Percentiles rank a stretch among this genome's conserved stretches.
Conservation (phyloP, 1,140 invertebrate genomes). For the Neocloeon triangulifer region DNA sequence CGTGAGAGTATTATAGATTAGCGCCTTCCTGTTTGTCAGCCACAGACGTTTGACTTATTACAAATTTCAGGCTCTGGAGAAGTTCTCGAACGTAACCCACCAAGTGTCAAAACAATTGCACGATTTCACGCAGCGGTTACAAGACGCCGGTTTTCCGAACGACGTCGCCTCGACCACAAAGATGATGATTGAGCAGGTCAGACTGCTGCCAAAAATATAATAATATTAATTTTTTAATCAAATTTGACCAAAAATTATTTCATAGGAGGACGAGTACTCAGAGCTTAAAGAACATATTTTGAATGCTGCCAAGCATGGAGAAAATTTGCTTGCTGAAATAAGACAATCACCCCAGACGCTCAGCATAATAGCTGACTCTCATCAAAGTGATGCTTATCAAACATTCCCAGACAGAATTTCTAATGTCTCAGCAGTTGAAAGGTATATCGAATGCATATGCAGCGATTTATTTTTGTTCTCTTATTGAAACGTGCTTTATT, state of each 20-base stretch:
- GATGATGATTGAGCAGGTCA: constrained; percentile 38
- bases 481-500: no score
- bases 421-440: constrained; percentile 80
- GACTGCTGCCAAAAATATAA: no score
- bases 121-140: constrained; percentile 59
- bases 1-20: neutral
- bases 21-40: constrained; percentile 1
- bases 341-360: constrained; percentile 26
- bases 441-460: no score
- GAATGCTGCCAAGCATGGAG: constrained; percentile 60
- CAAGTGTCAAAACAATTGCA: constrained; percentile 65
- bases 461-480: no score
- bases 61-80: constrained; percentile 65
- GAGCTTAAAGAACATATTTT: constrained; percentile 56
- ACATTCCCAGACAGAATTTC: constrained; percentile 38
- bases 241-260: neutral
- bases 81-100: constrained; percentile 74
- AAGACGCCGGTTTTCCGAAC: constrained; percentile 60
- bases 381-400: neutral
- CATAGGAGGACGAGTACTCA: constrained; percentile 26
- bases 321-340: constrained; percentile 50
- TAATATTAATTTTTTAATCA: no score
- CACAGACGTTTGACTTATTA: constrained; percentile 7
- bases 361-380: neutral
- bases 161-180: constrained; percentile 50